Evolutionary conservation across 1,140 invertebrate species (phyloP).

Genomic region (Popillia japonica): DNA sequence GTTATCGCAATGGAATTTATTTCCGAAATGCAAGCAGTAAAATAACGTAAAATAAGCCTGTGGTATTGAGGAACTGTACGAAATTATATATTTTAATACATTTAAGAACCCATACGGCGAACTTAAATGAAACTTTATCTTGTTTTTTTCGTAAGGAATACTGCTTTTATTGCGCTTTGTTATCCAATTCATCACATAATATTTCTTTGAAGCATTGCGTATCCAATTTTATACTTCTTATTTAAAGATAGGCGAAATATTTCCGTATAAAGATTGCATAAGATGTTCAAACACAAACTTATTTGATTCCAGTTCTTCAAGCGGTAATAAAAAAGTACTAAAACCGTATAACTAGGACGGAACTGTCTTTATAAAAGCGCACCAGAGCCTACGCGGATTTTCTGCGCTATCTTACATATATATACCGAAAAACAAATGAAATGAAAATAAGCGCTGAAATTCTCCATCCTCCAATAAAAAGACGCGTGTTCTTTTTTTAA

Average conservation of each 20-base stretch:
- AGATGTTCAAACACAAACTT: background rate
- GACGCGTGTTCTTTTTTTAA: background rate
- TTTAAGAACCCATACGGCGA: background rate
- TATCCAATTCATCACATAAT: background rate
- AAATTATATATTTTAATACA: constrained; percentile 1
- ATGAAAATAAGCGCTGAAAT: background rate
- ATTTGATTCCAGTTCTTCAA: background rate
- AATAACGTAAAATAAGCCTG: constrained; percentile 10
- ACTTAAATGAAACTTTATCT: background rate
- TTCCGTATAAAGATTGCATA: background rate
- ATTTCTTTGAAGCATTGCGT: no score
- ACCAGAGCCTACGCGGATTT: background rate
- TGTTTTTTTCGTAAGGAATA: background rate
- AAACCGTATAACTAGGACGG: constrained; percentile 27
- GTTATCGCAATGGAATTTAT: constrained; percentile 17
- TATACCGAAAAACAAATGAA: background rate
- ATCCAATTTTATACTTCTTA: background rate
- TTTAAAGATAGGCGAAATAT: background rate
- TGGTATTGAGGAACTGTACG: background rate
- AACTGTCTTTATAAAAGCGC: constrained; percentile 7
- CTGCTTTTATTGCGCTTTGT: background rate
- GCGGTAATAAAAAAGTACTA: constrained; percentile 20
- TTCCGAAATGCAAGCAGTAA: background rate
- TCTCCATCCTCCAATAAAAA: background rate
- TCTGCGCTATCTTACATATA: background rate